Evolutionary conservation across 2,797 vertebrate genomes (phyloP).

Genomic region (Spondyliosoma cantharus): DNA sequence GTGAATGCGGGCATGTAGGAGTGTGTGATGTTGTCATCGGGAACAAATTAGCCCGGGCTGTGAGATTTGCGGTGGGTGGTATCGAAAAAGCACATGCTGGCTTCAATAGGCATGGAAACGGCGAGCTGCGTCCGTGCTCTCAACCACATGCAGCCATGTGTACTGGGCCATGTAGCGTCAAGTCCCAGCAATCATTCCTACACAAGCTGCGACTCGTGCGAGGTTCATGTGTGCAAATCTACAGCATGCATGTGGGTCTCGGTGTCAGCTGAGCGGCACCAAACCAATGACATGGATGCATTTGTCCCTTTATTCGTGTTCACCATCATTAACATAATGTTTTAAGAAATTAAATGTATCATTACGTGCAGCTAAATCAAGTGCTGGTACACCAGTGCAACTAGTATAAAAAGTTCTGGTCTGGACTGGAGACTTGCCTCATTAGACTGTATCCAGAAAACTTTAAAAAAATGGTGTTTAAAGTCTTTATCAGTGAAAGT

Average conservation of each 20-base stretch:
- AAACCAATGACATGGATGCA: not conserved
- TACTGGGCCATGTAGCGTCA: slow-evolving; percentile 54
- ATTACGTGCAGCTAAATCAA: too few relatives aligned
- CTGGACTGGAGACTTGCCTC: too few relatives aligned
- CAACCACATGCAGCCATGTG: slow-evolving; percentile 52
- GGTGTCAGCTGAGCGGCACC: slow-evolving; percentile 37
- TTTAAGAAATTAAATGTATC: too few relatives aligned
- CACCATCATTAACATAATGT: too few relatives aligned
- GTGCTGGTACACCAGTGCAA: too few relatives aligned
- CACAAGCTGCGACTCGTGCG: slow-evolving; percentile 55
- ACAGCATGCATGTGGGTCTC: slow-evolving; percentile 5
- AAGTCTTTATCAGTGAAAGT: too few relatives aligned
- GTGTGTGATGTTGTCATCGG: slow-evolving; percentile 62
- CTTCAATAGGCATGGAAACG: slow-evolving; percentile 47
- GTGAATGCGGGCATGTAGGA: slow-evolving; percentile 46
- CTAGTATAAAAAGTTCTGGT: too few relatives aligned
- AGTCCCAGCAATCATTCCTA: slow-evolving; percentile 39
- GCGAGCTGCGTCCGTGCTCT: not conserved
- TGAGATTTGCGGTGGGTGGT: slow-evolving; percentile 63
- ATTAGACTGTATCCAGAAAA: too few relatives aligned
- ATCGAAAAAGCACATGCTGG: slow-evolving; percentile 65
- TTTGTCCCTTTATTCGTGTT: too few relatives aligned
- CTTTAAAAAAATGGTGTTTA: too few relatives aligned
- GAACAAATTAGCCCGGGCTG: slow-evolving; percentile 62
- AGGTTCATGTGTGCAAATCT: slow-evolving; percentile 24